These are phyloP conservation scores for Sphenodon punctatus DNA, from an alignment of 2,797 vertebrate genomes.

Conservation along the genomic window DNA sequence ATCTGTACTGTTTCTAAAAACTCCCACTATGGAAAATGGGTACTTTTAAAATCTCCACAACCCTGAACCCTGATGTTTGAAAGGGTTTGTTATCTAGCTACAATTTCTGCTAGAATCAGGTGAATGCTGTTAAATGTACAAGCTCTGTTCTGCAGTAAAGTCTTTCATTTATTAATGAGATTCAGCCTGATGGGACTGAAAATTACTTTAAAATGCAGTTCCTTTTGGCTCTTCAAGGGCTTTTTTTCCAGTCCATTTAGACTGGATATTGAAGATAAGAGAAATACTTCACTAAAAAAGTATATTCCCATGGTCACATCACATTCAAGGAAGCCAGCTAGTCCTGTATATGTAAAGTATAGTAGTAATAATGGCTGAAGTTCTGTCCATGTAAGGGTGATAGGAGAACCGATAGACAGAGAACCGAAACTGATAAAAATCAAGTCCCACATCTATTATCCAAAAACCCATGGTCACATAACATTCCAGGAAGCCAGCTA, in stretches of 20 bases:
- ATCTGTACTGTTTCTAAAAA: constrained; percentile 27
- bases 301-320: too few species aligned
- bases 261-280: constrained; percentile 64
- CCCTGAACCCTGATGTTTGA: constrained; percentile 3
- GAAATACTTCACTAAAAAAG: constrained; percentile 59
- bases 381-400: too few species aligned
- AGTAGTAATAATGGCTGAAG: too few species aligned
- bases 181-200: constrained; percentile 55
- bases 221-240: constrained; percentile 52
- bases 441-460: too few species aligned
- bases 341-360: too few species aligned
- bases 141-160: constrained; percentile 53
- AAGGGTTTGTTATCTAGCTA: constrained; percentile 51
- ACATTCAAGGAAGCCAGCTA: too few species aligned
- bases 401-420: too few species aligned
- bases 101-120: constrained; percentile 20
- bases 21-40: not conserved
- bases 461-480: too few species aligned
- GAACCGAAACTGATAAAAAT: too few species aligned
- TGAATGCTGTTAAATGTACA: constrained; percentile 40
- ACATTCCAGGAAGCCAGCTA: too few species aligned
- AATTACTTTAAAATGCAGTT: constrained; percentile 64
- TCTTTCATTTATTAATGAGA: constrained; percentile 62
- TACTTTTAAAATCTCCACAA: constrained; percentile 31
- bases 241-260: constrained; percentile 58